Evolutionary conservation across 2,797 vertebrate genomes (phyloP).

Genomic region (Alosa sapidissima): DNA sequence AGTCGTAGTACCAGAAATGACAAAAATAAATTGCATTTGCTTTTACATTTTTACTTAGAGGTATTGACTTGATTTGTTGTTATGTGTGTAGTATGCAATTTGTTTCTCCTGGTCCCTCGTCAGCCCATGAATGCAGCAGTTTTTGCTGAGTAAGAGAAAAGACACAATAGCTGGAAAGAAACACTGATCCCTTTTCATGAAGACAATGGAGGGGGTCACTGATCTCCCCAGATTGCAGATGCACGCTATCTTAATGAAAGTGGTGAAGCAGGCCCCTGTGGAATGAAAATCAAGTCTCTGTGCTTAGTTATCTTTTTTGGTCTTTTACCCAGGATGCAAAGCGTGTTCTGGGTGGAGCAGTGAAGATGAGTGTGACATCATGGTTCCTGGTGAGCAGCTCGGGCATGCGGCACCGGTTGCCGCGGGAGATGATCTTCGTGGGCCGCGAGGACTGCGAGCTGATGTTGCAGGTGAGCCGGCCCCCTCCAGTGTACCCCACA

Average conservation of each 20-base stretch:
- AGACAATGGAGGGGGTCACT: neutral
- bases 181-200: neutral
- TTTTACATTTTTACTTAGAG: neutral
- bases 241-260: neutral
- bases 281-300: neutral
- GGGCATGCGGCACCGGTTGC: slow-evolving; percentile 91
- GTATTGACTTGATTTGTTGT: neutral
- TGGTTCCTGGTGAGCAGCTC: slow-evolving; percentile 99
- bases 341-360: slow-evolving; percentile 57
- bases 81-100: neutral
- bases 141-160: neutral
- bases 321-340: slow-evolving; percentile 67
- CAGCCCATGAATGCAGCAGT: neutral
- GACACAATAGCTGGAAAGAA: neutral
- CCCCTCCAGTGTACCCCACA: neutral
- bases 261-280: neutral
- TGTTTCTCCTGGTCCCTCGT: neutral
- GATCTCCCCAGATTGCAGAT: neutral
- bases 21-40: neutral
- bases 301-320: neutral
- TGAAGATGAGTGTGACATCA: slow-evolving; percentile 96
- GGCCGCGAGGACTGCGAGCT: slow-evolving; percentile 97
- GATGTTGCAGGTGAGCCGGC: slow-evolving; percentile 87
- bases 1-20: neutral
- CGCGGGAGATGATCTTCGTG: slow-evolving; percentile 97